Evolutionary conservation across 2,888 invertebrate species (phyloP).

Genomic region (Leptinotarsa rubiginosa): DNA sequence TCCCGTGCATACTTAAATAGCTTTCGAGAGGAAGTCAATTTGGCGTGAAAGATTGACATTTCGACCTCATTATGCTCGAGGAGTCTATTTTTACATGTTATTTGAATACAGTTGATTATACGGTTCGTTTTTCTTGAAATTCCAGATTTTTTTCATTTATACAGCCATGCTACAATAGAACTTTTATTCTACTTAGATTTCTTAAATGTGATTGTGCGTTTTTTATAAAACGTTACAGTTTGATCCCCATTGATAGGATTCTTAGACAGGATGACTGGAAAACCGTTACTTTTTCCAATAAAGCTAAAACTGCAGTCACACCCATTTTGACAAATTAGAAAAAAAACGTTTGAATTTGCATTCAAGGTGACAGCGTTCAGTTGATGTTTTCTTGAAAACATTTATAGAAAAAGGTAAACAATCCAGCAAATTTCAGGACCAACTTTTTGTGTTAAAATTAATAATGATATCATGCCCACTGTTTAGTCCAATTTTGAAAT

Average conservation of each 20-base stretch:
- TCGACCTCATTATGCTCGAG: slow-evolving; percentile 54
- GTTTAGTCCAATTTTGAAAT: no score
- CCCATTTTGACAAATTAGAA: no score
- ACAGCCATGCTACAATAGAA: not conserved
- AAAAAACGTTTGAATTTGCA: no score
- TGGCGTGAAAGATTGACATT: slow-evolving; percentile 60
- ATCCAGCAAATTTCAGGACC: no score
- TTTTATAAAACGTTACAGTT: not conserved
- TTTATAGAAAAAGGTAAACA: no score
- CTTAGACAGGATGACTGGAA: not conserved
- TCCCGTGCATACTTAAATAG: slow-evolving; percentile 46
- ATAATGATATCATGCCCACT: no score
- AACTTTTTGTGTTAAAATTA: no score
- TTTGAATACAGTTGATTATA: slow-evolving; percentile 42
- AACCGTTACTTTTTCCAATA: slow-evolving; percentile 6
- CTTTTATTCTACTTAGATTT: slow-evolving; percentile 13
- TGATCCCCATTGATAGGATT: not conserved
- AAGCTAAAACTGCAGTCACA: no score
- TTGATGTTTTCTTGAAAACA: no score
- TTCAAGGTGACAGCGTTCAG: no score
- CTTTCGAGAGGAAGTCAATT: slow-evolving; percentile 57
- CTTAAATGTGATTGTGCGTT: slow-evolving; percentile 1
- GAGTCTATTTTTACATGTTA: slow-evolving; percentile 43
- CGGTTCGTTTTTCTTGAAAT: slow-evolving; percentile 25
- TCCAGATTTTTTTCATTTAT: slow-evolving; percentile 1